A percentile compares a stretch with the other conserved stretches of the same genome.
phyloP scores from a whole-genome alignment of 2,113 vertebrate species.

The Lutjanus erythropterus region DNA sequence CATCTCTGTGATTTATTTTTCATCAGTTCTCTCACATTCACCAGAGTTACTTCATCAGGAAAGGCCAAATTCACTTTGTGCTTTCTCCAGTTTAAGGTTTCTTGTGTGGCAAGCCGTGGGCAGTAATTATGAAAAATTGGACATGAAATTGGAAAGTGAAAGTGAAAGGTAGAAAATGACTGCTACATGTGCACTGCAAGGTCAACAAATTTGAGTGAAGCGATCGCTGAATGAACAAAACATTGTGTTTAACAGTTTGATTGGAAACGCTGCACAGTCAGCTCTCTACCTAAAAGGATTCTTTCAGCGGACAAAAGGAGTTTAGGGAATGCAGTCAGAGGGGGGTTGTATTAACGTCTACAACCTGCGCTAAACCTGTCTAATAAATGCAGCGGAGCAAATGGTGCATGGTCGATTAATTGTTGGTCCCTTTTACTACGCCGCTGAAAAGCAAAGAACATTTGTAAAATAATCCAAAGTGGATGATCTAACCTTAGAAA shows the following conservation, averaged over 20 bases:
- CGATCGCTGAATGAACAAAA: conserved; percentile 21
- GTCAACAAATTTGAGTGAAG: conserved; percentile 48
- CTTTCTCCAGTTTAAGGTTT: conserved; percentile 8
- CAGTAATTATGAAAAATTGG: conserved; percentile 36
- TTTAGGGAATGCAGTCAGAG: neutral
- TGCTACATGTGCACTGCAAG: conserved; percentile 18
- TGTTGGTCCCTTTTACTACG: neutral
- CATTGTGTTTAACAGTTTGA: conserved; percentile 10
- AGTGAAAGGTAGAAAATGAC: conserved; percentile 56
- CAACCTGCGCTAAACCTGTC: neutral
- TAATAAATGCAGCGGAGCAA: conserved; percentile 27
- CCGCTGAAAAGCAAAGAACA: conserved; percentile 14
- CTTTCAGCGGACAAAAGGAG: neutral
- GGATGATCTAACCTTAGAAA: neutral
- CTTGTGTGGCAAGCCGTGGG: conserved; percentile 6
- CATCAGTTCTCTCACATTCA: neutral
- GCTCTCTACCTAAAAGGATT: conserved; percentile 1
- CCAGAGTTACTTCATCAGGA: neutral
- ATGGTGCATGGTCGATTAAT: conserved; percentile 1
- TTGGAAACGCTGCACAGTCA: conserved; percentile 30
- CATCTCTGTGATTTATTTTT: neutral
- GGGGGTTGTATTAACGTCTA: neutral
- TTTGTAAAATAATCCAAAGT: conserved; percentile 17
- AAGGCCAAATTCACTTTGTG: conserved; percentile 2
- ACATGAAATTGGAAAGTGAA: conserved; percentile 56